Base-by-base conservation (phyloP, 2,113 vertebrate species). In the Catharus fuscescens region DNA sequence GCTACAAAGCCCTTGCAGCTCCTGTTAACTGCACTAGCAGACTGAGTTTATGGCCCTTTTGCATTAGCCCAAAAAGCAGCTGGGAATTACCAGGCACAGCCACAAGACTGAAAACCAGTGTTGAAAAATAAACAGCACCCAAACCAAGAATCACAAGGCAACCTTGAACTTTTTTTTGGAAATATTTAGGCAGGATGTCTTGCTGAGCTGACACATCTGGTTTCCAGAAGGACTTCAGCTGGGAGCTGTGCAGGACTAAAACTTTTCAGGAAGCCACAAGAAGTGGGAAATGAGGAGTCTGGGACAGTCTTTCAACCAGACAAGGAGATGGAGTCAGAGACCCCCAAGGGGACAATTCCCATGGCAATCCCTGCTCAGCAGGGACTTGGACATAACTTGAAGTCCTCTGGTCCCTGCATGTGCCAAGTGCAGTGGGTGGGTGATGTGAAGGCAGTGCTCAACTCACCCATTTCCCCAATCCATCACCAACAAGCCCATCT, bases 191-290 rank as follows among this genome's bases (percentile, higher is more conserved):
- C 79, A 86, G 90, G 84, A 95, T 72, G 56, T 88, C 94, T 81
- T 81, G 86, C 80, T 93, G 93, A 94, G 83, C 44, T 64, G 88
- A 90, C 78, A 90, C 96, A 96, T 93, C 92, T 96, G 92, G 95
- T 77, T 86, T 93, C 93, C 96, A 97, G 96, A 95, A 95, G 71
- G 84, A 77, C 52, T 88, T 82, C 40, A 73, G 84, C 88, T 90
- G 72, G 38, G 18, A 96, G 60, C 45, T 72, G 44, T 29, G 18
- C 83, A 47, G 69, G 77, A 70, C 47, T 90, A 91, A 79, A 90
- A 56, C 60, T 83, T 80, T 70, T 74, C 79, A 72, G 45, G 57
- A 86, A 65, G 60, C 26, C 76, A 86, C 0, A 0, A 56, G 47
- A 70, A 95, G 56, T 72, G 32, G 54, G 61, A 88, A 79, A 64